Evolutionary conservation across 2,888 invertebrate genomes (phyloP).

Genomic region (Torymus texanus): DNA sequence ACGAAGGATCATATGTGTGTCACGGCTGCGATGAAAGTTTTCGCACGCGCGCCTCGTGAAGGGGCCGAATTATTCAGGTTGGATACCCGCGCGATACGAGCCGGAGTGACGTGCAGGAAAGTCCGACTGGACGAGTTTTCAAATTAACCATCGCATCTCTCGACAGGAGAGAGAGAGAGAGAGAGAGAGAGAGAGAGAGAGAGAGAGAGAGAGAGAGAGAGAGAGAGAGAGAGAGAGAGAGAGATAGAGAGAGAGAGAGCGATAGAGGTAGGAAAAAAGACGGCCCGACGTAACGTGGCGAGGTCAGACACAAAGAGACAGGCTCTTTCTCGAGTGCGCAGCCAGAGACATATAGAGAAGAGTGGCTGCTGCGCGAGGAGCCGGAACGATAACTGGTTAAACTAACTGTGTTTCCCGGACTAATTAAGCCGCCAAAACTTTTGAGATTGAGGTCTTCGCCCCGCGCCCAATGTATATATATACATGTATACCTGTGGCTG

Average conservation of each 20-base stretch:
- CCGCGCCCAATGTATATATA: neutral
- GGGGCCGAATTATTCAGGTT: neutral
- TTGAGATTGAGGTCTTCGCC: constrained; percentile 26
- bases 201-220: neutral
- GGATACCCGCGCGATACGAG: neutral
- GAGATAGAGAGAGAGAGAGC: neutral
- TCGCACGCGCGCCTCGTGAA: no score
- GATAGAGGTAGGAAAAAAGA: neutral
- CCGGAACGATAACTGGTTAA: constrained; percentile 36
- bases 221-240: neutral
- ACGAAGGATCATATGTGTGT: no score
- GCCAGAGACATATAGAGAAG: no score
- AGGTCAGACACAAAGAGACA: constrained; percentile 5
- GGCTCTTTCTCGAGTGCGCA: no score
- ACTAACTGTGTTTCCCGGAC: constrained; percentile 30
- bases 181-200: neutral
- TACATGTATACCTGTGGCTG: neutral
- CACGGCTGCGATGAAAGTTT: no score
- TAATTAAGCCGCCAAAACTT: constrained; percentile 51
- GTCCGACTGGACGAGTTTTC: constrained; percentile 24
- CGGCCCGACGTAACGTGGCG: neutral
- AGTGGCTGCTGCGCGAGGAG: neutral
- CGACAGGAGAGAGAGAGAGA: neutral
- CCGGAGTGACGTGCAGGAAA: neutral
- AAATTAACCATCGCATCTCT: constrained; percentile 15